Conservation (phyloP, 2,113 vertebrate species). For the Lycaon pictus region DNA sequence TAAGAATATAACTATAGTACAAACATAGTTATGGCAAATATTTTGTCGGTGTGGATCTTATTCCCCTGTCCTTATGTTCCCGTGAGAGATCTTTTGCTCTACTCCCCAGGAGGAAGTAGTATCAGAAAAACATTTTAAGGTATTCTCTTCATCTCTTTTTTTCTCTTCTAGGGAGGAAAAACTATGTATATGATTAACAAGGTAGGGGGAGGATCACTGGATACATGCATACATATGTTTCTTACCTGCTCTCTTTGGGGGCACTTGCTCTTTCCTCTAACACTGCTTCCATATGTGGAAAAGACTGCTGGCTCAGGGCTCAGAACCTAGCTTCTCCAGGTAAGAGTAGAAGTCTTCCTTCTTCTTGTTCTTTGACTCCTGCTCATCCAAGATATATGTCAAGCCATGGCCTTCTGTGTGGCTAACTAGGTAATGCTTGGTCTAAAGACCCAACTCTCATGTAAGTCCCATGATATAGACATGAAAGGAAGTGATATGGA, state of each 20-base stretch:
- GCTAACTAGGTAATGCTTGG: neutral
- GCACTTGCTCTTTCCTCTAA: neutral
- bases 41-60: neutral
- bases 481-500: neutral
- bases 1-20: neutral
- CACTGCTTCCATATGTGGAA: neutral
- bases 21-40: conserved; percentile 2
- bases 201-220: neutral
- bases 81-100: neutral
- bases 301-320: neutral
- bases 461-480: neutral
- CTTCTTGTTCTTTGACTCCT: neutral
- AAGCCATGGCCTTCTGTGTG: neutral
- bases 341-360: neutral
- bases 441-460: neutral
- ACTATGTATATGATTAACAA: conserved; percentile 15
- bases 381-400: neutral
- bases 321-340: neutral
- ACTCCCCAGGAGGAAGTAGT: conserved; percentile 9
- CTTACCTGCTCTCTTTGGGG: neutral
- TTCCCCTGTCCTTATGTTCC: neutral
- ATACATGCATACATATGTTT: neutral
- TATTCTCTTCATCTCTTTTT: neutral
- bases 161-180: neutral
- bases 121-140: conserved; percentile 33